Base-by-base conservation (phyloP, 2,113 vertebrate species). In the Acanthochromis polyacanthus region DNA sequence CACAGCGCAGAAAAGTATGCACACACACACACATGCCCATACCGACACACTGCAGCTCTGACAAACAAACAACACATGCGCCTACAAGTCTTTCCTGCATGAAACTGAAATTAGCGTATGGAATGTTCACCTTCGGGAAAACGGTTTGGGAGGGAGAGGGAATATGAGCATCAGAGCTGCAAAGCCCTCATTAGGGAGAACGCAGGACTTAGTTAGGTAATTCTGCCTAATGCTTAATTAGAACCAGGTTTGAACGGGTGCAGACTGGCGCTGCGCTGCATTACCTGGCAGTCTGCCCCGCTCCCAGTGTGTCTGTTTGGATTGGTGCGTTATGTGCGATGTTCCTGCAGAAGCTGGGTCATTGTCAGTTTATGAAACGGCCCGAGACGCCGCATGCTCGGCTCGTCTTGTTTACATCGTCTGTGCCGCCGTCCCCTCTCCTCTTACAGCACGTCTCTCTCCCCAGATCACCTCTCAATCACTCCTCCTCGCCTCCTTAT, bases 41-140 rank as follows among this genome's bases (percentile, higher is more conserved):
- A 60, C 57, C 23, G n/a, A 63, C 60, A 81, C 36, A 62, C n/a
- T 28, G 60, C 48, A 0, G 23, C 64, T 70, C 72, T 63, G 71
- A 92, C 84, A 91, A 87, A 92, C 81, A 91, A 88, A 91, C 83
- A 88, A 81, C 84, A 81, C 89, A 91, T 87, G 88, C 80, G 46
- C 43, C 80, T 79, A 87, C 87, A 90, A 73, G 85, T 78, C 82
- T 66, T 56, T 83, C 48, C 75, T 85, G 78, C 71, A 15, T 60
- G 66, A 67, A 88, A 78, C 75, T 84, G 81, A 78, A 87, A 78
- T 80, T 46, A 85, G 84, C 15, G 66, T 59, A 48, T 78, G 85
- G 85, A 91, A 91, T 91, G 90, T 91, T 83, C 69, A 86, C 89
- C 86, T 87, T 90, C n/a, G 30, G 82, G 81, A 78, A 82, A 88